These are phyloP conservation scores for Cyanoramphus novaezelandiae DNA, from an alignment of 2,113 vertebrate species.

Conservation along the genomic window DNA sequence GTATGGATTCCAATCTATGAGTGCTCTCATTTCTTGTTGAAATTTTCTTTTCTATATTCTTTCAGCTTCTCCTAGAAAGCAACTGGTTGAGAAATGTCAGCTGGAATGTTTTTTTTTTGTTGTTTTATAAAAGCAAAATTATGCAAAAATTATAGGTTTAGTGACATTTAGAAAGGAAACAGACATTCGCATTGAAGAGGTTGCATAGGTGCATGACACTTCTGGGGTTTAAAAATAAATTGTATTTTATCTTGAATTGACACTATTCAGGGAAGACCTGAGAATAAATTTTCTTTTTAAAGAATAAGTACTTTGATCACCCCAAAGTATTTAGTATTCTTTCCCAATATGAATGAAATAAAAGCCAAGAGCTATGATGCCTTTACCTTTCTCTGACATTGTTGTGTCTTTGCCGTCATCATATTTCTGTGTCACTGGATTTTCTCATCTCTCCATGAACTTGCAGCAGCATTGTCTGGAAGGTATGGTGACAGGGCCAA, in stretches of 20 bases:
- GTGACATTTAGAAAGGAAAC: background rate
- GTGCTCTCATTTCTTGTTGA: background rate
- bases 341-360: background rate
- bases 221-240: background rate
- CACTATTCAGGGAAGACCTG: background rate
- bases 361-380: background rate
- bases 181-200: background rate
- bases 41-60: background rate
- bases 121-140: background rate
- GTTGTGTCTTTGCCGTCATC: fast-evolving
- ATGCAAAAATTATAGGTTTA: background rate
- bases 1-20: background rate
- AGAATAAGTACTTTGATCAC: background rate
- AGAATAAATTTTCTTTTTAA: background rate
- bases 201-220: background rate
- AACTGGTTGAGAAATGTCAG: background rate
- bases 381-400: background rate
- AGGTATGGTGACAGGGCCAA: background rate
- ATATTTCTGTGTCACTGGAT: background rate
- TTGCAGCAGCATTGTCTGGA: background rate
- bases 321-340: background rate
- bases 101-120: background rate
- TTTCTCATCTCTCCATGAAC: background rate
- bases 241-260: background rate
- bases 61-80: background rate